Evolutionary conservation across 1,140 invertebrate genomes (phyloP).

Genomic region (Acromyrmex echinatior): DNA sequence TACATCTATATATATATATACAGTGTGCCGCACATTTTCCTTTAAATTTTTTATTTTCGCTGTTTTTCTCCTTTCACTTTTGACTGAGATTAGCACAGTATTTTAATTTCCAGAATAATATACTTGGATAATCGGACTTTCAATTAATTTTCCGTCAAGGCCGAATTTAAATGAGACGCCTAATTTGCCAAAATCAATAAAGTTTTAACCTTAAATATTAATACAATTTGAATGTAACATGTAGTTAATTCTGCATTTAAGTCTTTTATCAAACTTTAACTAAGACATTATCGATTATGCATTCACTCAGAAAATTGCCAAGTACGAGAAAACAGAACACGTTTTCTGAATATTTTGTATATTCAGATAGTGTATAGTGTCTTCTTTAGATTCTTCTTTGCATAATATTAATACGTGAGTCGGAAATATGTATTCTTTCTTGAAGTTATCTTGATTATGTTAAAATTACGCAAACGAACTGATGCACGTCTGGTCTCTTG

Average conservation of each 20-base stretch:
- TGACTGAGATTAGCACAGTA: background rate
- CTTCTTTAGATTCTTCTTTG: background rate
- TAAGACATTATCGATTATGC: background rate
- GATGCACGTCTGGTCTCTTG: background rate
- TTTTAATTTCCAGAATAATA: background rate
- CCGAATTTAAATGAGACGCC: background rate
- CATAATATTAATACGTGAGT: background rate
- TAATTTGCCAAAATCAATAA: constrained; percentile 2
- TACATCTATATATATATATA: too few species aligned
- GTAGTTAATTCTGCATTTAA: background rate
- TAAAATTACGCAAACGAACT: constrained; percentile 5
- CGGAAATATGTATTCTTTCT: background rate
- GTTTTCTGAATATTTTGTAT: constrained; percentile 11
- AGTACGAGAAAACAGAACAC: background rate
- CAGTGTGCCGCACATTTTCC: background rate
- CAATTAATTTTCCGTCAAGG: background rate
- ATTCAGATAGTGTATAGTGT: background rate
- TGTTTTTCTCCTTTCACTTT: background rate
- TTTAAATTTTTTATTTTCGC: background rate
- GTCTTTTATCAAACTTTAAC: background rate
- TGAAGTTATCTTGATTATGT: constrained; percentile 16
- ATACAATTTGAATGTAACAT: constrained; percentile 24
- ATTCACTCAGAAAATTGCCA: background rate
- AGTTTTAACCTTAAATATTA: constrained; percentile 1
- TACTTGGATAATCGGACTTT: background rate